Conservation (phyloP, 1,140 invertebrate genomes). For the Brachionus manjavacas region DNA sequence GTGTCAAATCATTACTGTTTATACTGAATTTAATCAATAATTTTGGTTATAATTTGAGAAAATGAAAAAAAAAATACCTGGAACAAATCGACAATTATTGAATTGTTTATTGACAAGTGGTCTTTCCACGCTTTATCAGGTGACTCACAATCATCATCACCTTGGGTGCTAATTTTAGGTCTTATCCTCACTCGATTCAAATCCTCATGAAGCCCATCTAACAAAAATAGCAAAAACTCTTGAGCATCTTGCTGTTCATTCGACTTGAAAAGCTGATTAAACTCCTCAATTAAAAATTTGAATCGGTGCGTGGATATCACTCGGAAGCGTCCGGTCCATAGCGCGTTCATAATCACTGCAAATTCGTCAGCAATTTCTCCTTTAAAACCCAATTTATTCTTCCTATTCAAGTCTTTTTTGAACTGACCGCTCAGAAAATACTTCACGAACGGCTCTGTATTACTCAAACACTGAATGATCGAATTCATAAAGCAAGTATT, state of each 20-base stretch:
- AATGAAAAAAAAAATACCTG: conserved; percentile 55
- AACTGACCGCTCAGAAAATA: conserved; percentile 28
- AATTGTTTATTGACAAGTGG: conserved; percentile 65
- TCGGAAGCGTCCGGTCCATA: background rate
- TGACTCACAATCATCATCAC: conserved; percentile 44
- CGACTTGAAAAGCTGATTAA: conserved; percentile 64
- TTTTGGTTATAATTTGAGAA: too few relatives aligned
- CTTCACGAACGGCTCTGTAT: background rate
- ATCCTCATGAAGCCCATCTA: conserved; percentile 85
- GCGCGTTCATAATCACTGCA: background rate
- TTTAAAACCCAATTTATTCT: conserved; percentile 5
- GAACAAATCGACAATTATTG: conserved; percentile 66
- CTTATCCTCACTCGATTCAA: conserved; percentile 60
- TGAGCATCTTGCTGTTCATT: conserved; percentile 88
- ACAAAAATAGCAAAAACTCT: conserved; percentile 81
- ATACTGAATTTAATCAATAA: too few relatives aligned
- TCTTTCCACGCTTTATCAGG: conserved; percentile 64
- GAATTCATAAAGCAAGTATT: conserved; percentile 44
- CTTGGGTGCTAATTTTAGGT: background rate
- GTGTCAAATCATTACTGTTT: too few relatives aligned
- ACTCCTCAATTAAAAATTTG: conserved; percentile 18
- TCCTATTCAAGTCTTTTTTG: conserved; percentile 25
- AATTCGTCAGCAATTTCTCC: conserved; percentile 31
- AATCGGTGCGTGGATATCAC: background rate
- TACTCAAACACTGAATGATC: conserved; percentile 40